Percentiles rank a stretch among this genome's conserved stretches.
Evolutionary conservation across 2,888 invertebrate genomes (phyloP).

Genomic region (Argyra leucocephala): DNA sequence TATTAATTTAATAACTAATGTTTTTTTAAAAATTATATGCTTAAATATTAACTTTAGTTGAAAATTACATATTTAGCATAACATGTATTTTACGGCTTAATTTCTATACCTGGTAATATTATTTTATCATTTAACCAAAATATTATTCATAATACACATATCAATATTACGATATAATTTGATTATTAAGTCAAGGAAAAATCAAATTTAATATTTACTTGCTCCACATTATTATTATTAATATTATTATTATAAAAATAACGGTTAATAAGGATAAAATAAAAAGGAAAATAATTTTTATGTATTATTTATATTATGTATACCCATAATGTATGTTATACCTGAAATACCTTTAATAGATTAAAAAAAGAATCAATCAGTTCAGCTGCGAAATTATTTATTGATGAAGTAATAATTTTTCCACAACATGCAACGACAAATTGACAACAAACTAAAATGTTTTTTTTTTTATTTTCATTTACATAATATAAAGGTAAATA

Average conservation of each 20-base stretch:
- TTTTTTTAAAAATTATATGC: too few relatives aligned
- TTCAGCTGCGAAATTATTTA: conserved; percentile 1
- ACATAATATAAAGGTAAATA: too few relatives aligned
- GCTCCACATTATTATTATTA: neutral
- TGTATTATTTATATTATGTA: too few relatives aligned
- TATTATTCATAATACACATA: neutral
- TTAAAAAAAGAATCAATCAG: neutral
- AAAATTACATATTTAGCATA: too few relatives aligned
- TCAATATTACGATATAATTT: conserved; percentile 1
- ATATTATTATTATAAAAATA: neutral
- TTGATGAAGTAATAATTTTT: conserved; percentile 3
- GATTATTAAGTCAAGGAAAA: neutral
- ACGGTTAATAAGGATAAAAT: neutral
- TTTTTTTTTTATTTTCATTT: neutral
- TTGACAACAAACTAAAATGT: neutral
- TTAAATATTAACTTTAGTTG: too few relatives aligned
- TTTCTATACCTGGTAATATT: too few relatives aligned
- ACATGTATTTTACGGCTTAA: too few relatives aligned
- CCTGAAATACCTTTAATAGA: neutral
- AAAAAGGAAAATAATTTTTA: neutral
- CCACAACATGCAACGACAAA: neutral
- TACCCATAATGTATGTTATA: too few relatives aligned
- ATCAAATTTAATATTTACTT: neutral
- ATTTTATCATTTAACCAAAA: too few relatives aligned
- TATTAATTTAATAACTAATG: too few relatives aligned